Percentiles rank a stretch among this genome's conserved stretches.
These are phyloP conservation scores for Columba guinea DNA, from an alignment of 2,797 vertebrate species.

Conservation along the genomic window DNA sequence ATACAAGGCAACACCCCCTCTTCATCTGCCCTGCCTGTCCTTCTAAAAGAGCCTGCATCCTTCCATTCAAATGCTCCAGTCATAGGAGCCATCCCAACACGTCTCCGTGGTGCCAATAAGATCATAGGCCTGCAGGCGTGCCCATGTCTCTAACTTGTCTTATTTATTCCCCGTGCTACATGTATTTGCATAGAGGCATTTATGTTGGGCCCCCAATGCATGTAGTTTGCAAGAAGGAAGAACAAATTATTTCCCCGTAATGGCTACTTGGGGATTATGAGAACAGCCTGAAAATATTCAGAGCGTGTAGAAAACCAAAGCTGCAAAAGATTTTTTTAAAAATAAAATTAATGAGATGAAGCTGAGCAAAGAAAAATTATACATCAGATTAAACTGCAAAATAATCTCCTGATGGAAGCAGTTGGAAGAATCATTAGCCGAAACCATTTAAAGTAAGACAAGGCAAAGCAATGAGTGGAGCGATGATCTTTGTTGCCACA, in stretches of 20 bases:
- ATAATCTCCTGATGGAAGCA: not conserved
- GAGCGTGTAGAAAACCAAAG: not conserved
- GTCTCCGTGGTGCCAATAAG: no score
- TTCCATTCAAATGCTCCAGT: no score
- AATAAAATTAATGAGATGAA: constrained; percentile 2
- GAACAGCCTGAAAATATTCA: constrained; percentile 3
- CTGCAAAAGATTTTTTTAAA: not conserved
- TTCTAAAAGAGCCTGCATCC: no score
- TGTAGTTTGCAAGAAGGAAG: not conserved
- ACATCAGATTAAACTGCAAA: not conserved
- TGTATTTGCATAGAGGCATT: no score
- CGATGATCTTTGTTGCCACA: not conserved
- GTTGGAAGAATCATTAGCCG: not conserved
- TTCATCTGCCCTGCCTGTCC: no score
- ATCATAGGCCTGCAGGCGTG: no score
- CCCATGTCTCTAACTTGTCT: no score
- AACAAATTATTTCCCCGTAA: not conserved
- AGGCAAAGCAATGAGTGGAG: not conserved
- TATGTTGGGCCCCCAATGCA: not conserved
- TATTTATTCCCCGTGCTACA: no score
- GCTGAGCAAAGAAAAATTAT: not conserved
- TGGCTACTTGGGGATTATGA: not conserved
- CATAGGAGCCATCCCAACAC: no score
- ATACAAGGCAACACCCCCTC: no score
- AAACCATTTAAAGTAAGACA: not conserved